Percentiles rank a stretch among this genome's conserved stretches.
phyloP scores from a whole-genome alignment of 2,888 invertebrate species.

The Pocota personata region DNA sequence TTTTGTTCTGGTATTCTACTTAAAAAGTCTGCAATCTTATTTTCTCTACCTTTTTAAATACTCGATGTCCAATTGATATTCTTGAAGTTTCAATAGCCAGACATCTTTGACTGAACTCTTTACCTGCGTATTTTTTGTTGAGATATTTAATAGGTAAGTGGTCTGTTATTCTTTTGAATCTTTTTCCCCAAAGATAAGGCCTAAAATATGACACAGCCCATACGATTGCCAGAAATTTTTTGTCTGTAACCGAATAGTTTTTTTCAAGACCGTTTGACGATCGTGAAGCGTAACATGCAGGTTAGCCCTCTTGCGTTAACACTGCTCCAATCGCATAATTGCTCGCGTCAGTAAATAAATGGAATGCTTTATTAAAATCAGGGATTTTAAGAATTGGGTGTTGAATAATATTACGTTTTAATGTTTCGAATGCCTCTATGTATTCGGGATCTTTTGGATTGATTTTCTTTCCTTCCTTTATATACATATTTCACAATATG shows the following conservation, averaged over 20 bases:
- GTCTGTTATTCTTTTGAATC: slow-evolving; percentile 7
- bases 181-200: slow-evolving; percentile 10
- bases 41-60: background rate
- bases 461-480: no score
- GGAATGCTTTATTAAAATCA: slow-evolving; percentile 37
- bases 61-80: slow-evolving; percentile 1
- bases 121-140: background rate
- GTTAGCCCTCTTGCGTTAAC: no score
- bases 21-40: background rate
- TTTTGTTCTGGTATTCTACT: background rate
- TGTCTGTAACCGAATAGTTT: background rate
- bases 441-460: no score
- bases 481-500: background rate
- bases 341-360: no score
- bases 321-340: no score
- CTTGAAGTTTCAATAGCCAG: slow-evolving; percentile 6
- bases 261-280: background rate
- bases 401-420: background rate
- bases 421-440: slow-evolving; percentile 9
- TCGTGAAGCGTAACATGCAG: background rate
- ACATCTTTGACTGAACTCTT: background rate
- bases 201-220: background rate
- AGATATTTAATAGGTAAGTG: background rate
- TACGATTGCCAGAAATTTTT: background rate
- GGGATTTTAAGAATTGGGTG: slow-evolving; percentile 41